Evolutionary conservation across 2,888 invertebrate genomes (phyloP).

Genomic region (Nephrotoma guestfalica): DNA sequence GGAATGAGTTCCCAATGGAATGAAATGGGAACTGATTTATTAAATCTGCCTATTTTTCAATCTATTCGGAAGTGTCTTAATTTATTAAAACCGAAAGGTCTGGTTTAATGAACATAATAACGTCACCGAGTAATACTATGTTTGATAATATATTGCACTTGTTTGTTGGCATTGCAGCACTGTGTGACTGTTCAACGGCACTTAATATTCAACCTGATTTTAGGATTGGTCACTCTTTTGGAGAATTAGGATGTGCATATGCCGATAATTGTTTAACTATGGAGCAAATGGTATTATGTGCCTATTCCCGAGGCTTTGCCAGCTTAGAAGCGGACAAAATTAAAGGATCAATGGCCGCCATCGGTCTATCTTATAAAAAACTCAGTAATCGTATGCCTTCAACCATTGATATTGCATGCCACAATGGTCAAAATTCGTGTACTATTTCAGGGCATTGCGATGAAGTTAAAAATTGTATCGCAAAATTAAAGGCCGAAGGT

Average conservation of each 20-base stretch:
- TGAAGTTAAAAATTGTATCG: constrained; percentile 48
- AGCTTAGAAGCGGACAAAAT: constrained; percentile 55
- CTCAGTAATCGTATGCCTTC: constrained; percentile 47
- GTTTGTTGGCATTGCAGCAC: constrained; percentile 56
- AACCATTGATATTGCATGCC: constrained; percentile 73
- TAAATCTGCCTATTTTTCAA: constrained; percentile 58
- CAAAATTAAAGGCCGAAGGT: constrained; percentile 48
- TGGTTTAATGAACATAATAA: constrained; percentile 48
- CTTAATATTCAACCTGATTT: constrained; percentile 53
- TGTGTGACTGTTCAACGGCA: constrained; percentile 45
- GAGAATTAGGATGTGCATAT: no score
- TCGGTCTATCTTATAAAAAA: constrained; percentile 44
- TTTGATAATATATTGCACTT: constrained; percentile 51
- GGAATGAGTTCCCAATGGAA: constrained; percentile 86
- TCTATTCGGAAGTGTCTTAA: constrained; percentile 48
- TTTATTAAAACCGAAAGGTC: constrained; percentile 40
- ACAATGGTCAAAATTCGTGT: constrained; percentile 70
- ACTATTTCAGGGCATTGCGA: constrained; percentile 81
- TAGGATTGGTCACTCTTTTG: constrained; percentile 42
- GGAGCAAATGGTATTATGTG: constrained; percentile 70
- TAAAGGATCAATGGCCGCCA: constrained; percentile 25
- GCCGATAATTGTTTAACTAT: constrained; percentile 72
- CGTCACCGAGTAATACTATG: constrained; percentile 41
- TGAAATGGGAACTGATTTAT: constrained; percentile 63
- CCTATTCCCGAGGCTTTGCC: constrained; percentile 69